Conservation (phyloP, 2,888 invertebrate species). For the Heliconius sara region DNA sequence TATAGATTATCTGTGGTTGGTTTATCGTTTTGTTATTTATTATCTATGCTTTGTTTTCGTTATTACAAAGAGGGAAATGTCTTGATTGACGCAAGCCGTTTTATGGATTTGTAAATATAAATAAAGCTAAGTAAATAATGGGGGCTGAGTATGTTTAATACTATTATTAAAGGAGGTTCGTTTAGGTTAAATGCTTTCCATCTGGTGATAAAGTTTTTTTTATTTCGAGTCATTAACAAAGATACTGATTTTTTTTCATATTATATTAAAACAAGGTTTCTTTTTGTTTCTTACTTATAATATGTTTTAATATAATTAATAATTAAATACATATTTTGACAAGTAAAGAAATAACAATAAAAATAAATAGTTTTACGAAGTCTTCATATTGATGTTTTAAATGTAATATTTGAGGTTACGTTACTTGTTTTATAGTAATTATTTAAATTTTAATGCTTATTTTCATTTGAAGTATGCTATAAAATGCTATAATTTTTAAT, state of each 20-base stretch:
- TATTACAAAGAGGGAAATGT: conserved; percentile 56
- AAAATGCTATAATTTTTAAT: neutral
- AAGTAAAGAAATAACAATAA: neutral
- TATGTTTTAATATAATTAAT: neutral
- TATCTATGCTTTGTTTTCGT: conserved; percentile 54
- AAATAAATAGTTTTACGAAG: neutral
- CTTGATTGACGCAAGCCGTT: conserved; percentile 58
- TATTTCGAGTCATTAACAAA: neutral
- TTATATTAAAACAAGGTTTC: neutral
- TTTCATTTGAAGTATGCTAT: neutral
- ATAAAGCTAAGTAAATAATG: conserved; percentile 20
- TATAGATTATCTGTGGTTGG: conserved; percentile 63
- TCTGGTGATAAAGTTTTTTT: neutral
- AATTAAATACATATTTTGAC: neutral
- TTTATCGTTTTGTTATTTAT: conserved; percentile 46
- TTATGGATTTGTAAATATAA: conserved; percentile 53
- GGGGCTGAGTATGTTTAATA: neutral
- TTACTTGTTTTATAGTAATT: neutral
- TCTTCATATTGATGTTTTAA: neutral
- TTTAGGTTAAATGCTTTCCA: neutral
- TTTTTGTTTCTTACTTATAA: neutral
- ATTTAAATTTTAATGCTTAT: neutral
- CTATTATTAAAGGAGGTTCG: neutral
- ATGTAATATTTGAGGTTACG: neutral
- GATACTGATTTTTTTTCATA: neutral